phyloP scores from a whole-genome alignment of 2,113 vertebrate genomes.

The Ctenomys sociabilis region DNA sequence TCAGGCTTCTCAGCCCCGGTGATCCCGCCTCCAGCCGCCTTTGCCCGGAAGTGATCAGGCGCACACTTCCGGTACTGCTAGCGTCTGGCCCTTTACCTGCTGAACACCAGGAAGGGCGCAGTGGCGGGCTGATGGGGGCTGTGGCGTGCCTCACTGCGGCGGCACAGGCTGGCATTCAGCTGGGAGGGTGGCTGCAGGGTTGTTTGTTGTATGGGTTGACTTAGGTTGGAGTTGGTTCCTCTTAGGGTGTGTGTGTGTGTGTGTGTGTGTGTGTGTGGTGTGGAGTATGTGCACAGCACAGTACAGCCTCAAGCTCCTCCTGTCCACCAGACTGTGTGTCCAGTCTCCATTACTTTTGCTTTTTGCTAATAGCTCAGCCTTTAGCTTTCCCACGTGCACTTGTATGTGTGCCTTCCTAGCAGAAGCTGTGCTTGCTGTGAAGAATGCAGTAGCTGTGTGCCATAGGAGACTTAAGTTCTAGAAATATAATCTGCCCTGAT shows the following conservation, averaged over 20 bases:
- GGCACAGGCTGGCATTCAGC: background rate
- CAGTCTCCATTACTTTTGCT: background rate
- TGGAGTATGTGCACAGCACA: background rate
- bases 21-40: background rate
- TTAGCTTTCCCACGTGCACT: background rate
- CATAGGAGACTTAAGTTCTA: background rate
- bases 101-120: background rate
- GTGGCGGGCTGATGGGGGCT: background rate
- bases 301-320: background rate
- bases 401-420: background rate
- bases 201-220: constrained; percentile 30
- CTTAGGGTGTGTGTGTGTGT: background rate
- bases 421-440: background rate
- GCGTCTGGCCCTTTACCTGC: background rate
- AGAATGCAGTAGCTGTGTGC: background rate
- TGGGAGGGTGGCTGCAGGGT: background rate
- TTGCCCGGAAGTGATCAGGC: background rate
- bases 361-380: background rate
- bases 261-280: background rate
- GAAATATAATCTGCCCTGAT: background rate
- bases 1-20: background rate
- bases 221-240: background rate
- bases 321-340: background rate
- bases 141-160: background rate
- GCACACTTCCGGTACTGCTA: background rate